Evolutionary conservation across 2,888 invertebrate genomes (phyloP), one percentile per base, ranked within the genome.

Genomic region (Eupithecia vulgata): DNA sequence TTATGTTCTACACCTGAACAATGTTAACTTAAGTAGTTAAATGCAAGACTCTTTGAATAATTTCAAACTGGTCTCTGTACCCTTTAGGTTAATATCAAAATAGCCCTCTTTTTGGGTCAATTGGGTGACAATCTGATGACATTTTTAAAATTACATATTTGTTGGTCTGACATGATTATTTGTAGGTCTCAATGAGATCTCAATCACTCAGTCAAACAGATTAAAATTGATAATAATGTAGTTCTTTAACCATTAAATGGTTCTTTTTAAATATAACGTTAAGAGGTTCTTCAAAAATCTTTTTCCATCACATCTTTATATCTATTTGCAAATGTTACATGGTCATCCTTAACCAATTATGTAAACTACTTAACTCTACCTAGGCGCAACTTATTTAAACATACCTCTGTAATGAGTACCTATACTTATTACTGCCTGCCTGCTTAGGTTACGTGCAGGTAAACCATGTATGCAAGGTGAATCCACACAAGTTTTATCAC

Each of bases 401-500:
- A 25, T 48, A 48, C 48, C n/a, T 25, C 12, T 25, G 5, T 57
- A 57, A 21, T 57, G 57, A 57, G 52, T 45, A 45, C 21, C n/a
- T 52, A 52, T 25, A 57, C 37, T 40, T 5, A 21, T 40, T 5
- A 21, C 40, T 40, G n/a, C 10, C 12, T 40, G 12, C 21, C 5
- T n/a, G 21, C 40, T 21, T 21, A 40, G 0, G 12, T 40, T 37
- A 65, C 37, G 40, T 40, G 21, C 65, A 65, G 62, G n/a, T 64
- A 37, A 21, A 62, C 35, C n/a, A 64, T 40, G 64, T 21, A 21
- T 61, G 52, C 30, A 59, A 59, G 30, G 40, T 40, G 40, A 65
- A 37, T 13, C 65, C 65, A 65, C 25, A 65, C 65, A 65, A 65
- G 25, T 40, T 40, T 40, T 25, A 65, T 65, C 40, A 65, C 12